phyloP scores from a whole-genome alignment of 2,113 vertebrate species.

The Callorhinus ursinus region DNA sequence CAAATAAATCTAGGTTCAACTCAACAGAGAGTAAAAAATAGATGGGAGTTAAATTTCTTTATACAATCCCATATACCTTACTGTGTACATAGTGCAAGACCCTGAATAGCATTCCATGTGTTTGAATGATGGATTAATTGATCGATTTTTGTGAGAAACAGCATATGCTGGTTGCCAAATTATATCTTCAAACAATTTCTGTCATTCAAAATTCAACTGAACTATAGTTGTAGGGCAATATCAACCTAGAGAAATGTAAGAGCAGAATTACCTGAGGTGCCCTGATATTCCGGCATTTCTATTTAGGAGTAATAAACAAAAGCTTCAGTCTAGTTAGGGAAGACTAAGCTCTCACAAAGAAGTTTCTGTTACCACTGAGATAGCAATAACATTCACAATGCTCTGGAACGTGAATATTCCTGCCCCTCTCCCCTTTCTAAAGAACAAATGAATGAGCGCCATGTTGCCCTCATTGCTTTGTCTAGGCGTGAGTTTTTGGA shows the following conservation, averaged over 20 bases:
- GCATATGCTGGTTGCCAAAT: not conserved
- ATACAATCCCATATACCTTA: not conserved
- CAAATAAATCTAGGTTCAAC: slow-evolving; percentile 5
- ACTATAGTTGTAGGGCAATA: not conserved
- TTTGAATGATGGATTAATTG: slow-evolving; percentile 39
- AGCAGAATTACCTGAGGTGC: slow-evolving; percentile 4
- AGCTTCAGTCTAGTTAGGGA: not conserved
- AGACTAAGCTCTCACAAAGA: not conserved
- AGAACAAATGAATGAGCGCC: not conserved
- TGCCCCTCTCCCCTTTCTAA: not conserved
- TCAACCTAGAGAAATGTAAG: not conserved
- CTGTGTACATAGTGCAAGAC: not conserved
- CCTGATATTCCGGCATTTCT: slow-evolving; percentile 1
- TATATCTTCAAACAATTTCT: slow-evolving; percentile 47
- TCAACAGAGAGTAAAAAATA: slow-evolving; percentile 3
- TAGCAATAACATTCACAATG: not conserved
- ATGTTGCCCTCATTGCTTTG: not conserved
- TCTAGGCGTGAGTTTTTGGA: not conserved
- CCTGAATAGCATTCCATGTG: not conserved
- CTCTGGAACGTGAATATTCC: not conserved
- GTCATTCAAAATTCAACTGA: slow-evolving; percentile 51
- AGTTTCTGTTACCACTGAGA: not conserved
- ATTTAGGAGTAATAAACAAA: slow-evolving; percentile 2
- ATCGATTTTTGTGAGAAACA: slow-evolving; percentile 55
- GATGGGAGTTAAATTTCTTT: slow-evolving; percentile 30